Evolutionary conservation across 2,888 invertebrate genomes (phyloP).

Genomic region (Phasia obesa): DNA sequence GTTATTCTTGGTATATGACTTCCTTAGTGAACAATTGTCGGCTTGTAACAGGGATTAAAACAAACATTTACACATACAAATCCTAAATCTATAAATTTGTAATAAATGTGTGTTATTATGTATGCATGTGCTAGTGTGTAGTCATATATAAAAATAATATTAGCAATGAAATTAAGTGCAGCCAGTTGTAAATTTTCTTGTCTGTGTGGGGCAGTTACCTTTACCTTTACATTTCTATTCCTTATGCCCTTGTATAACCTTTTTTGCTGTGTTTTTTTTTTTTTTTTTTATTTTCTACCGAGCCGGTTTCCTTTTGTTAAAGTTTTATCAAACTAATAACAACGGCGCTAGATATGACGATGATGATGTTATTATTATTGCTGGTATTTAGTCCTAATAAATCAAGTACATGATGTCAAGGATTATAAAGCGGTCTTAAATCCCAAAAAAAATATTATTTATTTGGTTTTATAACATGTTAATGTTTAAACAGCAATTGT

Average conservation of each 20-base stretch:
- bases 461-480: conserved; percentile 11
- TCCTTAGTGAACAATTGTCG: conserved; percentile 53
- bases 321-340: conserved; percentile 62
- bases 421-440: conserved; percentile 54
- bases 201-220: conserved; percentile 49
- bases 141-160: conserved; percentile 58
- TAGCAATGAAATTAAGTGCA: conserved; percentile 66
- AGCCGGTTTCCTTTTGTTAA: conserved; percentile 56
- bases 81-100: too few relatives aligned
- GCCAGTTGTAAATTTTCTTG: conserved; percentile 58
- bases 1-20: conserved; percentile 42
- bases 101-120: background rate
- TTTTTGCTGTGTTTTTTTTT: conserved; percentile 6
- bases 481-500: conserved; percentile 19
- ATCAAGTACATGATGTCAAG: conserved; percentile 70
- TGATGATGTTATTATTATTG: conserved; percentile 41
- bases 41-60: conserved; percentile 48
- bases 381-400: conserved; percentile 64
- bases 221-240: conserved; percentile 55
- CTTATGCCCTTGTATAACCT: conserved; percentile 41
- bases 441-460: conserved; percentile 17
- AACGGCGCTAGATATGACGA: conserved; percentile 23
- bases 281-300: conserved; percentile 29
- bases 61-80: conserved; percentile 14
- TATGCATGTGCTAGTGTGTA: conserved; percentile 32